Conservation (phyloP, 2,797 vertebrate genomes). For the Trichosurus vulpecula region DNA sequence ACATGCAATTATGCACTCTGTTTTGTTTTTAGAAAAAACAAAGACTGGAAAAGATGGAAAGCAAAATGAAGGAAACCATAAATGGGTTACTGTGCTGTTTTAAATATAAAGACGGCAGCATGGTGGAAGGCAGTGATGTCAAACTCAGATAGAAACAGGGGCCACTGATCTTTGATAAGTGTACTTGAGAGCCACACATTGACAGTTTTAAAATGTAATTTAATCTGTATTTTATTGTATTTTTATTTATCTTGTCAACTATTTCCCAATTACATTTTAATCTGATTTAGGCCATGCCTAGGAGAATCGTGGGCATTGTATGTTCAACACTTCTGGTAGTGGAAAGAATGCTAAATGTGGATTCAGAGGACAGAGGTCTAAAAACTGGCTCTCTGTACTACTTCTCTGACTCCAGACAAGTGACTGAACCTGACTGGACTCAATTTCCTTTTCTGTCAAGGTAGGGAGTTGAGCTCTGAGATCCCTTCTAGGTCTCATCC, state of each 20-base stretch:
- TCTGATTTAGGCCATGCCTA: neutral
- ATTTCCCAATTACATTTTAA: neutral
- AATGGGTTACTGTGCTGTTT: neutral
- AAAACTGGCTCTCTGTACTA: neutral
- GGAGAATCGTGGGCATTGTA: neutral
- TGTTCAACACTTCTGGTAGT: neutral
- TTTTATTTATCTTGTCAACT: neutral
- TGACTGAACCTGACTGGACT: neutral
- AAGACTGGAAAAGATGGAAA: neutral
- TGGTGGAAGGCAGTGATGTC: neutral
- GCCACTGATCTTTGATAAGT: neutral
- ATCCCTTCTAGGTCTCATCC: neutral
- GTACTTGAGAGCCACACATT: neutral
- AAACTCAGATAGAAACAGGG: neutral
- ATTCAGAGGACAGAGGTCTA: neutral
- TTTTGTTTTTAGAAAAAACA: neutral
- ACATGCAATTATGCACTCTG: neutral
- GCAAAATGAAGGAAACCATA: neutral
- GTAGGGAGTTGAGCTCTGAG: neutral
- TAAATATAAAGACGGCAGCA: neutral
- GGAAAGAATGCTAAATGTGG: neutral
- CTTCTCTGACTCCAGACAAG: neutral
- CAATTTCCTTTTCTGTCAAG: neutral
- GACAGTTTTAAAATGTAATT: neutral
- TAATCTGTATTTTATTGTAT: neutral